Conservation (phyloP, 2,797 vertebrate species). For the Propithecus perrieri region DNA sequence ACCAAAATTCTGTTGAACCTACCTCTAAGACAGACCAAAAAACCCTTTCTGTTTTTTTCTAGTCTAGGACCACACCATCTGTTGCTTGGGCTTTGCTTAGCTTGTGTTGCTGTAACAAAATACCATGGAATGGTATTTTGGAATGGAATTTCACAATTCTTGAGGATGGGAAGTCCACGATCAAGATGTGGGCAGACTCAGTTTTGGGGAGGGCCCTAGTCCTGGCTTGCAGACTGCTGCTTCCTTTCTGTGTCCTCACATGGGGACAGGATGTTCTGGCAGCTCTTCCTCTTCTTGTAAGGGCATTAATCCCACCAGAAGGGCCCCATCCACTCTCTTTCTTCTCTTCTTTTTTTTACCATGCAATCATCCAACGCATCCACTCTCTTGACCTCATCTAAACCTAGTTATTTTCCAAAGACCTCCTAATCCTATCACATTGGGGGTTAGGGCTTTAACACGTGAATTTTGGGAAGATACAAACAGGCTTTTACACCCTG, state of each 20-base stretch:
- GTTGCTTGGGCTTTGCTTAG: not conserved
- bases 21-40: not conserved
- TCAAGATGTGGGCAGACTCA: not conserved
- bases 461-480: not conserved
- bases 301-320: not conserved
- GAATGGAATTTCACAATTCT: not conserved
- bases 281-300: not conserved
- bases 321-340: not conserved
- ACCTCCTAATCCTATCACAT: not conserved
- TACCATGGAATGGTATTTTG: not conserved
- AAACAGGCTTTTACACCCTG: not conserved
- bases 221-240: not conserved
- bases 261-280: not conserved
- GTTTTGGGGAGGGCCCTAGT: not conserved
- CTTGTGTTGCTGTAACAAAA: not conserved
- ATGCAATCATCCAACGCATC: not conserved
- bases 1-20: not conserved
- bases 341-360: not conserved
- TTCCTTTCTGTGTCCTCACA: not conserved
- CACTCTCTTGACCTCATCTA: not conserved
- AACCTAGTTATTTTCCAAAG: not conserved
- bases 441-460: not conserved
- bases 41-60: not conserved
- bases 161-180: not conserved
- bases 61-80: not conserved